Conservation (phyloP, 2,113 vertebrate genomes). For the Macquaria australasica region DNA sequence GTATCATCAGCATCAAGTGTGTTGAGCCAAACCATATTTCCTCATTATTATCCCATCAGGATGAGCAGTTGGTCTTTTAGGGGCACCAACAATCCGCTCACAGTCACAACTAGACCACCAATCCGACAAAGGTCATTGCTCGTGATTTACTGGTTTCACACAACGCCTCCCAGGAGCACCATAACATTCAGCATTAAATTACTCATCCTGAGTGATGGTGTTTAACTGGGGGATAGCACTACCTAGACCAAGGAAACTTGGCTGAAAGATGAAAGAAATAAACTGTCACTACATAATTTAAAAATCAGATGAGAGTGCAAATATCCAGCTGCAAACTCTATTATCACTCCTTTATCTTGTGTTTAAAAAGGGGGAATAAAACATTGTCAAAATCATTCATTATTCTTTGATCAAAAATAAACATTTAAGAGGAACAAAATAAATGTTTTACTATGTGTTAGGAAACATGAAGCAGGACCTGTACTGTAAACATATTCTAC, state of each 20-base stretch:
- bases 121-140: constrained; percentile 73
- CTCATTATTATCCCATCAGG: constrained; percentile 70
- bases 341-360: constrained; percentile 37
- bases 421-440: constrained; percentile 23
- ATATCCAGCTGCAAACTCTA: constrained; percentile 52
- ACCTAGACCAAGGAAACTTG: constrained; percentile 60
- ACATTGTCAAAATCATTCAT: constrained; percentile 7
- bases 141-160: constrained; percentile 78
- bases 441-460: constrained; percentile 40
- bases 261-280: constrained; percentile 63
- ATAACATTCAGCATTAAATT: constrained; percentile 73
- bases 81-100: constrained; percentile 69
- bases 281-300: constrained; percentile 51
- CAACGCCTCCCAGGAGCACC: constrained; percentile 71
- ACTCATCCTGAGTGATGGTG: constrained; percentile 75
- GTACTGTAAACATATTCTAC: neutral
- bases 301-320: constrained; percentile 60
- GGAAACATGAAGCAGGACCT: neutral
- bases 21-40: constrained; percentile 37
- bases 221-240: constrained; percentile 58
- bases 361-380: constrained; percentile 22
- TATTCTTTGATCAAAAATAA: constrained; percentile 31
- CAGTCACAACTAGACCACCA: constrained; percentile 68
- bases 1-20: constrained; percentile 26
- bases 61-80: constrained; percentile 62